Evolutionary conservation across 2,888 invertebrate species (phyloP).

Genomic region (Steinernema carpocapsae): DNA sequence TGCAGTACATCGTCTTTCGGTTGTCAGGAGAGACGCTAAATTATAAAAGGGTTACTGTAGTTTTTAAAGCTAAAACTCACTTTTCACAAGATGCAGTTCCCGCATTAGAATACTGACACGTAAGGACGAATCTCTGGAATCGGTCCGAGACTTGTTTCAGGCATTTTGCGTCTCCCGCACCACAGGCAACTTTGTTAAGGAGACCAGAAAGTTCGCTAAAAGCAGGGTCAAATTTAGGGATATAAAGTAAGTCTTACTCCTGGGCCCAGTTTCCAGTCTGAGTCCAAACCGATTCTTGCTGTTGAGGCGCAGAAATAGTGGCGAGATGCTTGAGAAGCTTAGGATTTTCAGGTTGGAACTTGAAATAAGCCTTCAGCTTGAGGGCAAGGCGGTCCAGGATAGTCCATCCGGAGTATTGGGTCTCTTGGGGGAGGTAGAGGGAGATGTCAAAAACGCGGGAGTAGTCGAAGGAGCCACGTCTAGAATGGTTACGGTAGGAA

Average conservation of each 20-base stretch:
- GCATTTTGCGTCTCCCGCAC: not conserved
- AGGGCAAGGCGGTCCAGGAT: not conserved
- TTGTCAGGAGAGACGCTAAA: constrained; percentile 27
- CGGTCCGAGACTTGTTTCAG: not conserved
- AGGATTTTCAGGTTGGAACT: not conserved
- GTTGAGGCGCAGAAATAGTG: not conserved
- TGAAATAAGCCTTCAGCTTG: not conserved
- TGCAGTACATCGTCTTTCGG: constrained; percentile 13
- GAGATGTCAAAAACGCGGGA: not conserved
- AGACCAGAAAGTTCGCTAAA: constrained; percentile 6
- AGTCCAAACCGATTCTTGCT: not conserved
- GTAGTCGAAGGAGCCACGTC: constrained; percentile 7
- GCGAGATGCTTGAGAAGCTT: constrained; percentile 1
- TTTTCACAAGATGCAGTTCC: not conserved
- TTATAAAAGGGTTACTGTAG: not conserved
- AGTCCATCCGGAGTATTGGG: not conserved
- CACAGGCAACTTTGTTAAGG: not conserved
- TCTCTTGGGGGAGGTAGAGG: not conserved
- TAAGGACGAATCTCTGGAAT: not conserved
- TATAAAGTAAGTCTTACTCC: not conserved
- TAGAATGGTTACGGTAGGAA: too few relatives aligned
- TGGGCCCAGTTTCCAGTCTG: constrained; percentile 19
- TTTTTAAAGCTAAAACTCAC: not conserved
- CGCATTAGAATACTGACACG: not conserved
- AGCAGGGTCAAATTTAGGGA: not conserved